Evolutionary conservation across 2,113 vertebrate species (phyloP).

Genomic region (Syngnathus typhle): DNA sequence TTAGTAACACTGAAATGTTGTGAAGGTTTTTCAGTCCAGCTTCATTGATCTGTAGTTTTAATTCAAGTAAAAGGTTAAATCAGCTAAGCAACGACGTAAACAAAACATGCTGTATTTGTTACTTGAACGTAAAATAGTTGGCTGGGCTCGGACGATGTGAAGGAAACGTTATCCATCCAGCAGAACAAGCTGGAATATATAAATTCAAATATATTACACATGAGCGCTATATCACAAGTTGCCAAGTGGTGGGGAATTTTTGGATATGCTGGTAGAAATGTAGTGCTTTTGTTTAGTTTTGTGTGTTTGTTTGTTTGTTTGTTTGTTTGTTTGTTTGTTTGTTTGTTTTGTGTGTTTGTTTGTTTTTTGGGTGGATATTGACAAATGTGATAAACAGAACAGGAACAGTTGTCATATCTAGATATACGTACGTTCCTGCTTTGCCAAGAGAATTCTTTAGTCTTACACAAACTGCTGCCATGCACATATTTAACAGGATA

Average conservation of each 20-base stretch:
- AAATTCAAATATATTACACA: background rate
- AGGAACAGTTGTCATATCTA: background rate
- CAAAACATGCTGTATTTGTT: background rate
- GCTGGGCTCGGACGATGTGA: background rate
- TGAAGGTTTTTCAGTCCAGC: background rate
- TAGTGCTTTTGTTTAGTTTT: background rate
- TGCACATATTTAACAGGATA: background rate
- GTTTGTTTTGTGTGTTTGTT: background rate
- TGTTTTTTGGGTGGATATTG: too few relatives aligned
- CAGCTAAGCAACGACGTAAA: background rate
- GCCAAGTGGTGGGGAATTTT: background rate
- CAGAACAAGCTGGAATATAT: background rate
- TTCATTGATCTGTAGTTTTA: background rate
- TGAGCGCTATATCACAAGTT: background rate
- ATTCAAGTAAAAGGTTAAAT: background rate
- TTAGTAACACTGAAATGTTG: background rate
- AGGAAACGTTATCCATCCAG: background rate
- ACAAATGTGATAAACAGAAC: too few relatives aligned
- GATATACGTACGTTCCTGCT: background rate
- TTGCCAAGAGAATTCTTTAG: background rate
- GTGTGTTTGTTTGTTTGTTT: too few relatives aligned
- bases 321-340: background rate
- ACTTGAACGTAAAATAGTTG: background rate
- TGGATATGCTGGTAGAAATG: background rate
- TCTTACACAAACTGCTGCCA: background rate